Percentiles rank a stretch among this genome's conserved stretches.
These are phyloP conservation scores for Hyppa rectilinea DNA, from an alignment of 2,888 invertebrate genomes.

Conservation along the genomic window DNA sequence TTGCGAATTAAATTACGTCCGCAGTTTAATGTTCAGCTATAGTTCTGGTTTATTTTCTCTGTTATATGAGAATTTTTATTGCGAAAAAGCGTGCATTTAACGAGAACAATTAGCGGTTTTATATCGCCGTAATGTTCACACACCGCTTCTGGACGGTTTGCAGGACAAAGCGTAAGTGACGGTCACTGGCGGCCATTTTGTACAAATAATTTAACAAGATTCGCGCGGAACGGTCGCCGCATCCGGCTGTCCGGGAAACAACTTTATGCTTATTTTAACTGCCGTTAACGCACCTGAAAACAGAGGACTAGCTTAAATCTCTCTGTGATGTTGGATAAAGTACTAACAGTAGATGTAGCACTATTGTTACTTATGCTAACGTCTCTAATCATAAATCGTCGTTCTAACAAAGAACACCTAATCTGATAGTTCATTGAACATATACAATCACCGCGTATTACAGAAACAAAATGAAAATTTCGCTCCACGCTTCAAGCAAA, in stretches of 20 bases:
- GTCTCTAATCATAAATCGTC: constrained; percentile 7
- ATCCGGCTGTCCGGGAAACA: constrained; percentile 72
- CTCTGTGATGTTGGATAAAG: constrained; percentile 13
- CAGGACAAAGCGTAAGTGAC: constrained; percentile 78
- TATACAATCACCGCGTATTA: constrained; percentile 47
- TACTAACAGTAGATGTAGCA: constrained; percentile 2
- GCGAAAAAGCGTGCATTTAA: constrained; percentile 74
- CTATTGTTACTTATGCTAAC: constrained; percentile 19
- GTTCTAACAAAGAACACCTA: constrained; percentile 36
- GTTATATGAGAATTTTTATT: constrained; percentile 64
- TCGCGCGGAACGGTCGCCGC: constrained; percentile 84
- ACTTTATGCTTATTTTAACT: constrained; percentile 77
- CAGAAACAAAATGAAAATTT: constrained; percentile 58
- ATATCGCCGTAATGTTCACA: constrained; percentile 75
- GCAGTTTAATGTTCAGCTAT: constrained; percentile 61
- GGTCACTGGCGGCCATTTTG: constrained; percentile 80
- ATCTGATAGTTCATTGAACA: constrained; percentile 30
- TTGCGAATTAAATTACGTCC: constrained; percentile 68
- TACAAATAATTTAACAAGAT: constrained; percentile 86
- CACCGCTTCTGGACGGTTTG: constrained; percentile 66
- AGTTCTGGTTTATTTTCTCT: constrained; percentile 55
- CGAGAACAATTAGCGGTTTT: constrained; percentile 83
- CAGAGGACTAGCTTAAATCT: constrained; percentile 58
- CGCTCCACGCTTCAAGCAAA: constrained; percentile 45
- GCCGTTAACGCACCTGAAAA: constrained; percentile 72